A percentile compares a stretch with the other conserved stretches of the same genome.
phyloP scores from a whole-genome alignment of 2,797 vertebrate genomes.

The Enteromius paludinosus region DNA sequence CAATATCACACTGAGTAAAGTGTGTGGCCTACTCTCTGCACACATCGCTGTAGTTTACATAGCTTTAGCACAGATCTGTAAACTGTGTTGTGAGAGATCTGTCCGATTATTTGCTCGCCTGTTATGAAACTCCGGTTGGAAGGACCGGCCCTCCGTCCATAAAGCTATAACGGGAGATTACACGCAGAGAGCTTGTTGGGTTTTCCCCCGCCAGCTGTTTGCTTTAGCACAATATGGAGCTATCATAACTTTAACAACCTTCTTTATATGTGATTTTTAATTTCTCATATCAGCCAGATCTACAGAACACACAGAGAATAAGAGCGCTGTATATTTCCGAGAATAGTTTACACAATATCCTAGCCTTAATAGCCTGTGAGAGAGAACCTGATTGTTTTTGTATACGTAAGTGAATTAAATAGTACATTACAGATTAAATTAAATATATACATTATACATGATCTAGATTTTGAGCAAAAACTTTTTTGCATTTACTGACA shows the following conservation, averaged over 20 bases:
- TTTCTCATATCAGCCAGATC: conserved; percentile 47
- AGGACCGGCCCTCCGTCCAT: conserved; percentile 18
- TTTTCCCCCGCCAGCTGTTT: conserved; percentile 46
- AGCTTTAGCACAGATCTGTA: conserved; percentile 47
- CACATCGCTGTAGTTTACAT: conserved; percentile 52
- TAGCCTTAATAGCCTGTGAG: not conserved
- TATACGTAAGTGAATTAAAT: not conserved
- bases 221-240: conserved; percentile 45
- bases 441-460: not conserved
- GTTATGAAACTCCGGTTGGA: conserved; percentile 42
- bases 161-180: conserved; percentile 51
- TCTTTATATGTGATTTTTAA: conserved; percentile 41
- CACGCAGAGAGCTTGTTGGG: conserved; percentile 29
- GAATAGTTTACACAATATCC: conserved; percentile 23
- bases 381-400: conserved; percentile 17
- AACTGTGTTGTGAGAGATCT: conserved; percentile 41
- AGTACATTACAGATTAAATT: conserved; percentile 4
- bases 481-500: not conserved
- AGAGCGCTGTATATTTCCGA: conserved; percentile 11
- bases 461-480: not conserved
- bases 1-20: conserved; percentile 38
- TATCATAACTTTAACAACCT: conserved; percentile 47
- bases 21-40: conserved; percentile 11
- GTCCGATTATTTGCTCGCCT: conserved; percentile 47
- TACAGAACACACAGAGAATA: conserved; percentile 31